Conservation (phyloP, 2,888 invertebrate species). For the Cosmopolites sordidus region DNA sequence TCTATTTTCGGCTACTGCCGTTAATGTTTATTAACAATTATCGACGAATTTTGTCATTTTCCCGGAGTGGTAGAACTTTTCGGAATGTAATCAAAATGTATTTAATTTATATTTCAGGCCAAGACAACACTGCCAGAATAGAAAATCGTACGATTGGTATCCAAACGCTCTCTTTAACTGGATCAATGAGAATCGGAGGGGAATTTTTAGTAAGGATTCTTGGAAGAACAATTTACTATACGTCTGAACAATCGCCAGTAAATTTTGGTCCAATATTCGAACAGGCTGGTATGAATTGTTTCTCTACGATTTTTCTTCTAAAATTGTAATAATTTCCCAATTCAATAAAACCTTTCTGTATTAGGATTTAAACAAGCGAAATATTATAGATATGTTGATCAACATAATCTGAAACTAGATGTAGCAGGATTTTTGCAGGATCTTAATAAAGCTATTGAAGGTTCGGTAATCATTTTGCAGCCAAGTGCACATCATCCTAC, state of each 20-base stretch:
- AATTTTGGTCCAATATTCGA: slow-evolving; percentile 59
- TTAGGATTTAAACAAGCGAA: too few relatives aligned
- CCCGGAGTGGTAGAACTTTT: too few relatives aligned
- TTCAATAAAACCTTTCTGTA: too few relatives aligned
- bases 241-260: slow-evolving; percentile 65
- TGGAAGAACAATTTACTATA: slow-evolving; percentile 55
- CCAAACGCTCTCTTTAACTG: slow-evolving; percentile 59
- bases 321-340: too few relatives aligned
- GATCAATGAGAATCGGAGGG: slow-evolving; percentile 60
- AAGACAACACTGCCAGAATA: slow-evolving; percentile 13
- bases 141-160: slow-evolving; percentile 21
- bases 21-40: too few relatives aligned
- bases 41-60: too few relatives aligned
- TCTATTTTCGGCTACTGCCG: too few relatives aligned
- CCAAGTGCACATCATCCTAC: slow-evolving; percentile 68
- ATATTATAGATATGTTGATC: slow-evolving; percentile 61
- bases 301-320: background rate
- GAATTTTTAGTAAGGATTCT: slow-evolving; percentile 55
- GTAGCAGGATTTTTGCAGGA: slow-evolving; percentile 60
- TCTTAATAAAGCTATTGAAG: slow-evolving; percentile 59
- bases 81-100: too few relatives aligned
- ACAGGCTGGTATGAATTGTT: slow-evolving; percentile 49
- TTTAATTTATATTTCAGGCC: slow-evolving; percentile 45
- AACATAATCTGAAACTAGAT: slow-evolving; percentile 62
- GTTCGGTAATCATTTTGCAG: slow-evolving; percentile 59